phyloP scores from a whole-genome alignment of 2,113 vertebrate species.

The Chitala chitala region DNA sequence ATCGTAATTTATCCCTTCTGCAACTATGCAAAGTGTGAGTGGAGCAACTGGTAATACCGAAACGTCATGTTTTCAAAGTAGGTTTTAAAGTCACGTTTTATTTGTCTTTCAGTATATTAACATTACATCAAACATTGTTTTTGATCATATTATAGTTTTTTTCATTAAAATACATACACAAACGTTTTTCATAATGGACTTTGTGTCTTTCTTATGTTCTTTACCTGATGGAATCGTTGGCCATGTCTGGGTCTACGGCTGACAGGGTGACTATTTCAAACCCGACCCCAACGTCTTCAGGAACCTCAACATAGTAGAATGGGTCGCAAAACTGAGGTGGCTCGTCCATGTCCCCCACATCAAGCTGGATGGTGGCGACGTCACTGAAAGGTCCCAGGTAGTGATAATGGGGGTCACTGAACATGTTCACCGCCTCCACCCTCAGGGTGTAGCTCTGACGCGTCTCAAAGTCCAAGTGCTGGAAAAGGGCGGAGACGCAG shows the following conservation, averaged over 20 bases:
- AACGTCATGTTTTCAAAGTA: too few relatives aligned
- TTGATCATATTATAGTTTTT: too few relatives aligned
- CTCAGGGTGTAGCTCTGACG: slow-evolving; percentile 88
- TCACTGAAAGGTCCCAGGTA: slow-evolving; percentile 79
- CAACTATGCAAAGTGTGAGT: too few relatives aligned
- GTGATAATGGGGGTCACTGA: slow-evolving; percentile 70
- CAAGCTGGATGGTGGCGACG: slow-evolving; percentile 80
- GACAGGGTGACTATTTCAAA: slow-evolving; percentile 73
- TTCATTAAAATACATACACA: too few relatives aligned
- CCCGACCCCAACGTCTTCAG: slow-evolving; percentile 78
- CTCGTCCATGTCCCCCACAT: slow-evolving; percentile 85
- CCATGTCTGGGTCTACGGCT: slow-evolving; percentile 83
- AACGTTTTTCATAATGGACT: too few relatives aligned
- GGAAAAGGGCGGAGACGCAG: not conserved
- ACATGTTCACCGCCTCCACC: slow-evolving; percentile 82
- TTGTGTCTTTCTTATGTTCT: not conserved
- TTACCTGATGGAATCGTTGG: slow-evolving; percentile 90
- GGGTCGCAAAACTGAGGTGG: slow-evolving; percentile 74
- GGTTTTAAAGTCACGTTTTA: too few relatives aligned
- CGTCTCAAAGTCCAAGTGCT: slow-evolving; percentile 84
- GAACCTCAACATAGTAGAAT: slow-evolving; percentile 75
- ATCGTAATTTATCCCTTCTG: too few relatives aligned
- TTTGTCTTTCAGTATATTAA: too few relatives aligned
- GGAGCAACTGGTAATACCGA: too few relatives aligned
- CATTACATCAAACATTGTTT: too few relatives aligned